phyloP scores from a whole-genome alignment of 30 jellyfish, hydroid and myxozoan genomes.

The Mastigias papua region DNA sequence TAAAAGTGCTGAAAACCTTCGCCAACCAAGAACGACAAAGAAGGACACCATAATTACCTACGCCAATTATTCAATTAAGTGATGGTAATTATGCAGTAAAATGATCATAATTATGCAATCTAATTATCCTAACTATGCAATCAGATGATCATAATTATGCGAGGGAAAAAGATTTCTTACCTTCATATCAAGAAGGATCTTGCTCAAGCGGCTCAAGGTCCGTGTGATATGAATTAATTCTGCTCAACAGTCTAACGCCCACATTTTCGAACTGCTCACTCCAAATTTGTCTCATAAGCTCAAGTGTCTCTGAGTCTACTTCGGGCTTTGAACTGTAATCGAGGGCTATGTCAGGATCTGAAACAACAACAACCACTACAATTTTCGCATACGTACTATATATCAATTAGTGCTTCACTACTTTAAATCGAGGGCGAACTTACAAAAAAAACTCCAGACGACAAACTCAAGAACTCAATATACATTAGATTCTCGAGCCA shows the following conservation, averaged over 20 bases:
- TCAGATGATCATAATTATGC: neutral
- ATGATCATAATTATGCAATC: too few relatives aligned
- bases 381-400: too few relatives aligned
- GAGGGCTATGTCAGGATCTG: conserved; percentile 81
- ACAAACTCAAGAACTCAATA: too few relatives aligned
- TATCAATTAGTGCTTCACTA: too few relatives aligned
- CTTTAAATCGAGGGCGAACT: too few relatives aligned
- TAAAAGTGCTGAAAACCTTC: too few relatives aligned
- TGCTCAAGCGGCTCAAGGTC: conserved; percentile 77
- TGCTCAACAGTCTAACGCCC: conserved; percentile 45
- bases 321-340: conserved; percentile 64
- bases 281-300: conserved; percentile 76
- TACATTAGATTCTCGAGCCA: too few relatives aligned
- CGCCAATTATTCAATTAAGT: too few relatives aligned
- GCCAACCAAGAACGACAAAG: too few relatives aligned
- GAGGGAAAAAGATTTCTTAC: neutral
- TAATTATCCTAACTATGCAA: neutral
- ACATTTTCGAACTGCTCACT: conserved; percentile 85
- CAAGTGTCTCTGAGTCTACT: conserved; percentile 60
- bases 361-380: neutral
- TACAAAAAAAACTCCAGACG: too few relatives aligned
- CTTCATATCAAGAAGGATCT: conserved; percentile 11
- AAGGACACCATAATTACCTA: too few relatives aligned
- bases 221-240: conserved; percentile 74
- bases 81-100: too few relatives aligned